Evolutionary conservation across 2,888 invertebrate genomes (phyloP), one percentile per base, ranked within the genome.

Genomic region (Noctuana brunneofusca): DNA sequence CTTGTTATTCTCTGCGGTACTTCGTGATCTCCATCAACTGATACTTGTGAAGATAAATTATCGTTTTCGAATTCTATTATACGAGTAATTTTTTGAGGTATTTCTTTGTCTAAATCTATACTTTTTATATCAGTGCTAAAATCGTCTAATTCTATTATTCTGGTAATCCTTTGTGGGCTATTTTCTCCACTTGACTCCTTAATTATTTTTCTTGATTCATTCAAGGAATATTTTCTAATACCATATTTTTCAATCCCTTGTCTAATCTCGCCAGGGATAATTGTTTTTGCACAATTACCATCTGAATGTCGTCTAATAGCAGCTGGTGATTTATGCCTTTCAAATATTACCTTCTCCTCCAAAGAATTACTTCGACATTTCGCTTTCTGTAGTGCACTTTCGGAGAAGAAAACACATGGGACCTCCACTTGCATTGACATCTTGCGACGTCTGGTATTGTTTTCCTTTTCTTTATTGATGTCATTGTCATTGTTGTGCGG

Each of bases 371-470:
- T 85, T 65, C 90, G 87, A 69, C 83, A 84, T 73, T 89, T 91
- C 65, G 87, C 90, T 72, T 88, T 89, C 72, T 89, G 87, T 66
- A 89, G 75, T 64, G 86, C 88, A 74, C 86, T 89, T 80, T 92
- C 92, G 64, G 90, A 85, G 55, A 92, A 83, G 73, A 92, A 92
- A 70, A 92, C 92, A 79, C 92, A 92, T 55, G 92, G 92, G 41
- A 92, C 92, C 75, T 92, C 92, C 59, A 92, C 87, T 80, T 92
- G 92, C 90, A 91, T 92, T 56, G 92, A 92, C 84, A 92, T 85
- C 78, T 92, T 92, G 65, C 92, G 81, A 72, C 85, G 79, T 70
- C 91, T 79, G 12, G 85, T 81, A 38, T 83, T 79, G 69, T 82
- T 85, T 77, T 89, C 88, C 75, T 83, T 87, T 77, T 88, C 85